Base-by-base conservation (phyloP, 2,797 vertebrate genomes). In the Enteromius trimaculatus region DNA sequence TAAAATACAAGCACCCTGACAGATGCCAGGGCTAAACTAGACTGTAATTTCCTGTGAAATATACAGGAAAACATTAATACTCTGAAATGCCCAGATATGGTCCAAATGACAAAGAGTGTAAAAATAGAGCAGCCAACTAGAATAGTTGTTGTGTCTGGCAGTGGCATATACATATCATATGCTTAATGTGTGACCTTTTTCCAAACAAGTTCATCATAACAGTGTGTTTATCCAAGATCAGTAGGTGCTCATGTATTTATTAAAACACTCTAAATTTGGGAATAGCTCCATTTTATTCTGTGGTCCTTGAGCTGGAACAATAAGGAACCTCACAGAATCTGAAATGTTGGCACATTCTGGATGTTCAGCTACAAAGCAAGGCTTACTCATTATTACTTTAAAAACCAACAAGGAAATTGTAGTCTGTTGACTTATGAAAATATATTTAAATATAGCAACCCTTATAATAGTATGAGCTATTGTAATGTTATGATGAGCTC, bases 1-100 rank as follows among this genome's bases (percentile, higher is more conserved):
- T 26, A 66, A 62, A 86, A 78, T 62, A 78, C 34, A 70, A 80
- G 4, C 34, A 77, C 66, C 47, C 26, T 60, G 23, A 72, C 71
- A 80, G 79, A 82, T 77, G 76, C 29, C 2, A 6, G 34, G 49
- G n/a, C 51, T 82, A 39, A 44, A 34, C 14, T 37, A 80, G 19
- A 44, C 10, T 66, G 37, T 26, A 53, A 75, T 68, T 76, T 82
- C 17, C 47, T 82, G n/a, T 53, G n/a, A 66, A 42, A 44, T 60
- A 37, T 47, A 51, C 58, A 44, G 17, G 75, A 17, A 62, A 34
- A 47, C 69, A 51, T 64, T 21, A 51, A 17, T 42, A 10, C 69
- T 64, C 29, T 44, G 42, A 51, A 51, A 51, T 26, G 21, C 14
- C 26, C 21, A 62, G 39, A 77, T 77, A 77, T 21, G 75, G 37